A percentile compares a stretch with the other conserved stretches of the same genome.
These are phyloP conservation scores for Nannospalax galili DNA, from an alignment of 2,113 vertebrate species.

Conservation along the genomic window DNA sequence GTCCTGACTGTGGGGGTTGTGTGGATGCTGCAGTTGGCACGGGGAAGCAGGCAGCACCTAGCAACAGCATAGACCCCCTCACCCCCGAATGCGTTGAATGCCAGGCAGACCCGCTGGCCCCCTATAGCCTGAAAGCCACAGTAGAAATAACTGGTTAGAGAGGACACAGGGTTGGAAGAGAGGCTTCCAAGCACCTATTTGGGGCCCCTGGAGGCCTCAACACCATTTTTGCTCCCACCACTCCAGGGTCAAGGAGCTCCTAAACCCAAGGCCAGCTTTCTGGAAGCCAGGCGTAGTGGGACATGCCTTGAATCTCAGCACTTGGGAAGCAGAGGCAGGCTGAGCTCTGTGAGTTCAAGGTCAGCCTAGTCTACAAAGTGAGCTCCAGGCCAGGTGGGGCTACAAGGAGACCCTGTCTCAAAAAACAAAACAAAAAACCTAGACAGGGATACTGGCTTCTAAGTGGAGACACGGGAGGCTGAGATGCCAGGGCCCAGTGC, in stretches of 20 bases:
- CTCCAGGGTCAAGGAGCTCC: background rate
- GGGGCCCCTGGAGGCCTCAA: background rate
- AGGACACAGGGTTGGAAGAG: no score
- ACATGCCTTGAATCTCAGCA: no score
- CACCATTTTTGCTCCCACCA: rapidly evolving
- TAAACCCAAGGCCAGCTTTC: background rate
- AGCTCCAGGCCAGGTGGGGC: no score
- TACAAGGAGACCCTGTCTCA: no score
- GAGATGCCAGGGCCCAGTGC: background rate
- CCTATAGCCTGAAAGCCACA: conserved; percentile 78
- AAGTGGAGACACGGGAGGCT: background rate
- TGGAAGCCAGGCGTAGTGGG: no score
- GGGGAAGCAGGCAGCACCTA: conserved; percentile 89
- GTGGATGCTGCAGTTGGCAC: conserved; percentile 83
- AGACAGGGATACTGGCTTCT: background rate
- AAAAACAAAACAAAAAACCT: no score
- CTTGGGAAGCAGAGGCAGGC: no score
- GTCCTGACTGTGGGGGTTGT: background rate
- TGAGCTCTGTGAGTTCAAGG: no score
- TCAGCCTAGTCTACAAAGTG: no score
- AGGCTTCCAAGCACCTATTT: rapidly evolving
- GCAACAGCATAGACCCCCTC: conserved; percentile 88
- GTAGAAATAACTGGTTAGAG: background rate
- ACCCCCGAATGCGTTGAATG: conserved; percentile 79
- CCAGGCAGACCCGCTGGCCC: conserved; percentile 87